Base-by-base conservation (phyloP, 2,113 vertebrate species). In the Tylochromis polylepis region DNA sequence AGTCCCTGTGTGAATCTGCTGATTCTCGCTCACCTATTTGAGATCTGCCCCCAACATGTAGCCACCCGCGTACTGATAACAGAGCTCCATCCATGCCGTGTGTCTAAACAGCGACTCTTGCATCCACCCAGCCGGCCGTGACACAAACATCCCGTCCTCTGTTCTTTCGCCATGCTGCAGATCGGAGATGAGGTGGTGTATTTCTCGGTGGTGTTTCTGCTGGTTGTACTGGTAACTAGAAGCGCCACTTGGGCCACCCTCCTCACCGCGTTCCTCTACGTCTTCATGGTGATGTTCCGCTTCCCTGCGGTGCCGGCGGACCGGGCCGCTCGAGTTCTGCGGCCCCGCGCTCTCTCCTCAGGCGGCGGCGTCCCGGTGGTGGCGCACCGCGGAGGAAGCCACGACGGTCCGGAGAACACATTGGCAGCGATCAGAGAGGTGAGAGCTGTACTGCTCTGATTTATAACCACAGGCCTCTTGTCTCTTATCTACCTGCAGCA, bases 351-450 rank as follows among this genome's bases (percentile, higher is more conserved):
- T 62, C 86, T 79, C 6, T 36, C 82, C 4, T 31, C 88, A 2
- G 78, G 93, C 53, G 84, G 91, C 72, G 89, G 60, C 60, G 60
- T 96, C 6, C 92, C 96, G 8, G 96, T 95, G 87, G 96, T 99
- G 89, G 98, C 97, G 67, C 98, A 97, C 90, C 97, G 98, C 55
- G 98, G 96, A 18, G 98, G 97, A 2, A 94, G 96, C 6, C 96
- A 98, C 94, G 98, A 99, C 82, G 98, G 98, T 3, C 98, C 98
- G 16, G 98, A 99, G 95, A 99, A 99, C 96, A 98, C 98, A 6
- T 87, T 98, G 87, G 97, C 96, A 1, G 97, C 98, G 62, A 97
- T 98, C 90, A 93, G 97, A 88, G 96, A 97, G 97, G 98, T 98
- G 70, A 90, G 95, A 51, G 46, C 34, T 41, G 8, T 57, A 38